Evolutionary conservation across 2,113 vertebrate species (phyloP).

Genomic region (Cryptoleucopteryx plumbea): DNA sequence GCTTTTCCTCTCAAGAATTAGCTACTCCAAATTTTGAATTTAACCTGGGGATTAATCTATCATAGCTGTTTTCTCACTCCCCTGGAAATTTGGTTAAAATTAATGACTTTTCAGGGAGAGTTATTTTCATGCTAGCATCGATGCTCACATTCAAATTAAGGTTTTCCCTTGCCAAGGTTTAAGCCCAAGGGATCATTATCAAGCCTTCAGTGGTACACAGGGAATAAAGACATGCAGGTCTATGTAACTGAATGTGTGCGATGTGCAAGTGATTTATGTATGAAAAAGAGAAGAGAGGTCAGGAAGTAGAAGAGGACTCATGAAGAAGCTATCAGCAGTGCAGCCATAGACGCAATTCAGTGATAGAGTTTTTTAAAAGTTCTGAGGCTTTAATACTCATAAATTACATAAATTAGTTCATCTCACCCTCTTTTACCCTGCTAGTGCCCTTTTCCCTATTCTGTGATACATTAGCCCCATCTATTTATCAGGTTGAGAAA

Average conservation of each 20-base stretch:
- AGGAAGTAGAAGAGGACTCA: neutral
- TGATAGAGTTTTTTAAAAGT: neutral
- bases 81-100: neutral
- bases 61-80: no score
- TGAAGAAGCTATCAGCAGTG: neutral
- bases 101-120: neutral
- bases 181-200: neutral
- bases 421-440: neutral
- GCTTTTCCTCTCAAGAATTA: neutral
- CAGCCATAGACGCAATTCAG: neutral
- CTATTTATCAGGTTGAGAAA: neutral
- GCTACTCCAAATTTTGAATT: neutral
- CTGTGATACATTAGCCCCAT: neutral
- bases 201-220: neutral
- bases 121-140: neutral
- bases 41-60: neutral
- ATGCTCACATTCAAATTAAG: neutral
- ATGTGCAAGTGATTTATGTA: fast-evolving
- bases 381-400: neutral
- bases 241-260: fast-evolving
- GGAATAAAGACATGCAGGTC: neutral
- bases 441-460: neutral
- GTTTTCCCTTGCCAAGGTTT: neutral
- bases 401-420: neutral
- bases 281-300: neutral